These are phyloP conservation scores for Dendrolimus punctatus DNA, from an alignment of 1,140 invertebrate genomes.

Conservation along the genomic window DNA sequence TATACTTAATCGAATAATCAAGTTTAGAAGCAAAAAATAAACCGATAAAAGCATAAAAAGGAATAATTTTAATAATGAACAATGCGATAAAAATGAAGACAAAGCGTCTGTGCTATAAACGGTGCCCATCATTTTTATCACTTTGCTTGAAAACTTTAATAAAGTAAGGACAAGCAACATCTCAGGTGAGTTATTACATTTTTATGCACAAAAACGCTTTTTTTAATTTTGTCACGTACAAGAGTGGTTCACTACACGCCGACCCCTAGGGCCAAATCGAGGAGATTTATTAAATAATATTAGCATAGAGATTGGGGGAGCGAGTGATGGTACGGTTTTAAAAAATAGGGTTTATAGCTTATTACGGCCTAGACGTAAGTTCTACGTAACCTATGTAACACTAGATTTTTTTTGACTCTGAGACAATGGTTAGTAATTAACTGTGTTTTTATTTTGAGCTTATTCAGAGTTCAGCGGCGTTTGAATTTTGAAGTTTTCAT, in stretches of 20 bases:
- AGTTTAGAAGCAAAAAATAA: conserved; percentile 3
- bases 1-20: neutral
- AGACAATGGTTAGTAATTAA: too few species aligned
- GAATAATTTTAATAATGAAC: conserved; percentile 17
- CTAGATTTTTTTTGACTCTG: too few species aligned
- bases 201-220: conserved; percentile 46
- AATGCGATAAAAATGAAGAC: conserved; percentile 36
- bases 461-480: too few species aligned
- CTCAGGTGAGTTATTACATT: conserved; percentile 50
- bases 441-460: too few species aligned
- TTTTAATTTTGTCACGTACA: conserved; percentile 32
- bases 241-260: conserved; percentile 4
- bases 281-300: conserved; percentile 13
- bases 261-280: conserved; percentile 8
- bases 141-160: conserved; percentile 58
- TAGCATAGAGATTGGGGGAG: conserved; percentile 3
- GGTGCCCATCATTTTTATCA: conserved; percentile 56
- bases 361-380: too few species aligned
- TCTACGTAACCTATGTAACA: too few species aligned
- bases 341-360: neutral
- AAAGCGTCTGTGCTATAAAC: conserved; percentile 35
- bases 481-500: too few species aligned
- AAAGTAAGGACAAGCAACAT: conserved; percentile 39
- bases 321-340: neutral
- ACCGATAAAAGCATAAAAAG: neutral